Evolutionary conservation across 2,113 vertebrate genomes (phyloP).

Genomic region (Elgaria multicarinata): DNA sequence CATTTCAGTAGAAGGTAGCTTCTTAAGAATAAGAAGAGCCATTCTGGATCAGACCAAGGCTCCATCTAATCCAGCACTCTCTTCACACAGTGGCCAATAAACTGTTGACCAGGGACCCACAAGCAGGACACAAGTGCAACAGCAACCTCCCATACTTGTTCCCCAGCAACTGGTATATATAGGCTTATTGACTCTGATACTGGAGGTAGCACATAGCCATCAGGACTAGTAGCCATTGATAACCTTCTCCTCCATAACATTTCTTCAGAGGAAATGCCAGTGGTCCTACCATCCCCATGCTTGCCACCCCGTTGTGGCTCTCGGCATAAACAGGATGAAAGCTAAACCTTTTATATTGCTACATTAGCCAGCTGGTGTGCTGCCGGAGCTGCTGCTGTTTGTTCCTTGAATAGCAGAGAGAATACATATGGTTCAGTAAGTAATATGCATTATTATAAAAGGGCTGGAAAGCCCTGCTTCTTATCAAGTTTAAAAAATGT

Average conservation of each 20-base stretch:
- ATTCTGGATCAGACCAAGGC: too few species aligned
- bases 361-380: background rate
- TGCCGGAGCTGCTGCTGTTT: background rate
- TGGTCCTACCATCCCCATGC: background rate
- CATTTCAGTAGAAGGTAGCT: background rate
- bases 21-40: too few species aligned
- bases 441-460: background rate
- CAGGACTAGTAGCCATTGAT: too few species aligned
- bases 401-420: background rate
- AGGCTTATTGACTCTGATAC: too few species aligned
- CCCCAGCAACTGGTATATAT: too few species aligned
- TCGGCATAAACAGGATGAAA: background rate
- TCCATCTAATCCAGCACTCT: too few species aligned
- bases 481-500: background rate
- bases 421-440: background rate
- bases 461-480: background rate
- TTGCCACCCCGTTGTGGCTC: background rate
- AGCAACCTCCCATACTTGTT: too few species aligned
- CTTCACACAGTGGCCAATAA: too few species aligned
- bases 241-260: background rate
- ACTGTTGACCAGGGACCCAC: too few species aligned
- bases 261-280: background rate
- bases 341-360: background rate
- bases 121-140: too few species aligned
- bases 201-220: too few species aligned